Conservation (phyloP, 92 coral and sea anemone genomes). For the Umimayanthus chanpuru region DNA sequence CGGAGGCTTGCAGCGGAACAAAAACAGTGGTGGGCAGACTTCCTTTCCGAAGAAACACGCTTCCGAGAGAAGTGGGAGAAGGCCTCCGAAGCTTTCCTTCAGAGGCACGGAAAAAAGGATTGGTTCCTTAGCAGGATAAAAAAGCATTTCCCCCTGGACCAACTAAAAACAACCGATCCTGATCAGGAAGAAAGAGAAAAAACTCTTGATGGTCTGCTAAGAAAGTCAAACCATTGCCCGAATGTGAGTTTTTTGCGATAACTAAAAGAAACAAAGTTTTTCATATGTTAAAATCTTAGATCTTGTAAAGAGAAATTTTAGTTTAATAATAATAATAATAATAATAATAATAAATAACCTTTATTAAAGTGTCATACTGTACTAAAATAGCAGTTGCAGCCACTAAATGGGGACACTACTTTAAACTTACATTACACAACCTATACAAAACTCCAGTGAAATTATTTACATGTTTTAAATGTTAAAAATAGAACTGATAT, state of each 20-base stretch:
- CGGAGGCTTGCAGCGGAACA: background rate
- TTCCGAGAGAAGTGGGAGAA: background rate
- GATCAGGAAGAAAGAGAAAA: background rate
- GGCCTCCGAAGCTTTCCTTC: background rate
- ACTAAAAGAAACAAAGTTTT: no score
- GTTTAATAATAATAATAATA: no score
- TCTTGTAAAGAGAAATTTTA: no score
- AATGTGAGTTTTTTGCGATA: background rate
- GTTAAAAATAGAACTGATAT: no score
- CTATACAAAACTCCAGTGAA: no score
- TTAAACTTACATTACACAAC: no score
- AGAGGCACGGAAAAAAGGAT: background rate
- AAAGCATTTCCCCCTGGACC: background rate
- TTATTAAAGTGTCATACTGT: no score
- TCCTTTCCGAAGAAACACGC: background rate
- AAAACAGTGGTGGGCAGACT: slow-evolving; percentile 30
- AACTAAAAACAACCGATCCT: background rate
- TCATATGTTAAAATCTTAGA: no score
- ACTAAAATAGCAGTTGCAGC: no score
- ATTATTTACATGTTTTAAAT: no score
- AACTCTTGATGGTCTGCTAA: background rate
- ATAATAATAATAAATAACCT: no score
- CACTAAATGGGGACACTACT: no score
- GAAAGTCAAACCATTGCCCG: background rate
- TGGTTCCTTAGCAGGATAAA: background rate